phyloP scores from a whole-genome alignment of 2,888 invertebrate species.

The Rhagonycha lutea region DNA sequence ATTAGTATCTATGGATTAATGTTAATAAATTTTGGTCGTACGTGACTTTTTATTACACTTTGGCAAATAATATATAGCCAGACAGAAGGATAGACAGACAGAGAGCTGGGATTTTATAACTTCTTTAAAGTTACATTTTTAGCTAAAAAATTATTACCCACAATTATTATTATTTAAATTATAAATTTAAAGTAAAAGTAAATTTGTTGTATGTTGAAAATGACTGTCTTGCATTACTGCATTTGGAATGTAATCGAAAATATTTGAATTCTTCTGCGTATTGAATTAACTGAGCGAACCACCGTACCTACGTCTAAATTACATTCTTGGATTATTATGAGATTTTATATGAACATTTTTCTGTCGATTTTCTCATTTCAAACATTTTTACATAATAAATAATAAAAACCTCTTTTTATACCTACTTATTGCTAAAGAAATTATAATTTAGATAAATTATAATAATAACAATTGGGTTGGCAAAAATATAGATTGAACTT shows the following conservation, averaged over 20 bases:
- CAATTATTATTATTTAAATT: no score
- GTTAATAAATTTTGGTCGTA: no score
- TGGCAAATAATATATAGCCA: no score
- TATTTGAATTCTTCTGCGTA: constrained; percentile 9
- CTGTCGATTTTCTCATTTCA: background rate
- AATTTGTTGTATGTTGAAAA: background rate
- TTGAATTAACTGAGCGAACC: constrained; percentile 33
- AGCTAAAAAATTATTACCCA: no score
- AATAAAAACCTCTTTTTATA: background rate
- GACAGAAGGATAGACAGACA: no score
- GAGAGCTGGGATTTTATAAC: no score
- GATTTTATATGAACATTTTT: background rate
- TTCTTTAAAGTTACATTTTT: no score
- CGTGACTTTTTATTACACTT: no score
- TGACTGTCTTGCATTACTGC: background rate
- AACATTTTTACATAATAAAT: background rate
- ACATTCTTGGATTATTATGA: constrained; percentile 33
- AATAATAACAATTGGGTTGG: background rate
- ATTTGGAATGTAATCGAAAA: background rate
- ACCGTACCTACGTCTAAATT: constrained; percentile 38
- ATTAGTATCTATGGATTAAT: no score
- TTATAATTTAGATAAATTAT: background rate
- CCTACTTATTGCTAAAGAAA: background rate
- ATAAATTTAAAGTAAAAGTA: background rate
- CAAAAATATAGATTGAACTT: no score